Base-by-base conservation (phyloP, 2,113 vertebrate species). In the Columba livia region DNA sequence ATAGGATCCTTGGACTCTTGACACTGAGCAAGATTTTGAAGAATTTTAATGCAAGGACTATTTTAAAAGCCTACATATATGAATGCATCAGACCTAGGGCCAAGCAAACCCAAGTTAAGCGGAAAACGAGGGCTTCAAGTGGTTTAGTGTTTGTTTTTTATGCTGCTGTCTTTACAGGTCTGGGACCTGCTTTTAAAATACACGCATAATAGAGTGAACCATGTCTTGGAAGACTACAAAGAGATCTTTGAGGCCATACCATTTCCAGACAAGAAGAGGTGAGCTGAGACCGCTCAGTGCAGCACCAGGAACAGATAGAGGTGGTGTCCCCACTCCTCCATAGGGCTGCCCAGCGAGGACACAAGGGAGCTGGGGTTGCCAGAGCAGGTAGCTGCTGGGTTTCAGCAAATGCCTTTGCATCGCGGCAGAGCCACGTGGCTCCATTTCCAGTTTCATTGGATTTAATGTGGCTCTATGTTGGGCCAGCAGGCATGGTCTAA, bases 261-360 rank as follows among this genome's bases (percentile, higher is more conserved):
- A 0, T 98, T 98, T 85, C 85, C 97, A 61, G 97, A 98, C 79
- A 99, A 99, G 84, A 97, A 98, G 94, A 98, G 98, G 98, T 99
- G 96, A 98, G 98, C 62, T 50, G 36, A 80, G 51, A 26, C n/a
- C 28, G 51, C 34, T 74, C 0, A 1, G 24, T 1, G 5, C n/a
- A 42, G 44, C 21, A 25, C 28, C 8, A 7, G 29, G 42, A 28
- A 48, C 1, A 11, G 54, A 5, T 12, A 12, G 47, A 58, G 32
- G 51, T 16, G 5, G 25, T 15, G 8, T 26, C n/a, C 67, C 42
- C 0, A 9, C 31, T 60, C 12, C n/a, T 53, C 34, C 1, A 1
- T 0, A 2, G 36, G 38, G 34, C 40, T 19, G 36, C 51, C 26
- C 21, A 11, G 29, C 0, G 1, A 70, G 56, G 42, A 51, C 34